Conservation (phyloP, 1,140 invertebrate genomes). For the Tetraneura akinire region DNA sequence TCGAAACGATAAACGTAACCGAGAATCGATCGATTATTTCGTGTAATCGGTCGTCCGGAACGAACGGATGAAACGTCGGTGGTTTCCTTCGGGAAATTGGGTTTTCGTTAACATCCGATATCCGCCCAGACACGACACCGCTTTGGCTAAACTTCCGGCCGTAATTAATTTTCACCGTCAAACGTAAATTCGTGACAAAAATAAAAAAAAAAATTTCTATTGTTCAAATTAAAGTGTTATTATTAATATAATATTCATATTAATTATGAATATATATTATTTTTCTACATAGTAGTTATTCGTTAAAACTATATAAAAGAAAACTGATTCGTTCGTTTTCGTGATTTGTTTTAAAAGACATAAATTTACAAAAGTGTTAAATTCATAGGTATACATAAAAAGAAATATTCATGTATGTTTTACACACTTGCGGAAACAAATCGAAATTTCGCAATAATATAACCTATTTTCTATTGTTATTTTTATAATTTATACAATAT, state of each 20-base stretch:
- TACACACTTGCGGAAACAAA: too few species aligned
- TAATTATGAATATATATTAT: too few species aligned
- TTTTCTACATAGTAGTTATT: too few species aligned
- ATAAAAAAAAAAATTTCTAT: not conserved
- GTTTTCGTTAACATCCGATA: not conserved
- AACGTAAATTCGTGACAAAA: not conserved
- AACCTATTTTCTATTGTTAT: too few species aligned
- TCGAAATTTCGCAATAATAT: too few species aligned
- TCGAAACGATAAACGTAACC: not conserved
- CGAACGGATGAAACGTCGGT: not conserved
- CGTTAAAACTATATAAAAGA: too few species aligned
- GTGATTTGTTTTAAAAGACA: too few species aligned
- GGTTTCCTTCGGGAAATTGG: slow-evolving; percentile 16
- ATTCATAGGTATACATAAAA: too few species aligned
- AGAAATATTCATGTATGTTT: too few species aligned
- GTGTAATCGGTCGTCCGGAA: not conserved
- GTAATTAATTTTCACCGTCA: not conserved
- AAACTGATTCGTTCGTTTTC: too few species aligned
- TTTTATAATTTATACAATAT: too few species aligned
- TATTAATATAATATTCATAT: not conserved
- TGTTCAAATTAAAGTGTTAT: not conserved
- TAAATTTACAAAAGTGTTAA: too few species aligned
- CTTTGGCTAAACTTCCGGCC: slow-evolving; percentile 14
- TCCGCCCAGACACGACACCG: slow-evolving; percentile 11
- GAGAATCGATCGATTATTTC: not conserved